Base-by-base conservation (phyloP, 2,113 vertebrate genomes). In the Leiothrix lutea region DNA sequence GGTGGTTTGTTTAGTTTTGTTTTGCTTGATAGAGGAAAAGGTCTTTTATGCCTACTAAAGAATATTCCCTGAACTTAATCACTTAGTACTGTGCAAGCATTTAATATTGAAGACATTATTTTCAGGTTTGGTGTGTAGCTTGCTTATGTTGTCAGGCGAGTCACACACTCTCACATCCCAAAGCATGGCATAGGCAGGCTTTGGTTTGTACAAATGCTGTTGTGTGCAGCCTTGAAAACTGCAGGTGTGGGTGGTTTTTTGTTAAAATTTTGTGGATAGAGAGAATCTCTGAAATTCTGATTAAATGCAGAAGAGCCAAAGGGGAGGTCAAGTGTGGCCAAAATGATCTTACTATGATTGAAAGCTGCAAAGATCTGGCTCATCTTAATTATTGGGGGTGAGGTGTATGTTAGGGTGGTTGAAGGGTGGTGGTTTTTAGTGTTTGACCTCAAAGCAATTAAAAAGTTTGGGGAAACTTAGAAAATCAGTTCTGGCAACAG, bases 321-420 rank as follows among this genome's bases (percentile, higher is more conserved):
- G 35, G 8, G 40, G 71, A n/a, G 12, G 21, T 54, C 26, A 72
- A n/a, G 21, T 11, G 9, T 53, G 31, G 22, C 28, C 11, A 13
- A 56, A 69, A 57, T 57, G 2, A 31, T 67, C 44, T 47, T 21
- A 18, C 2, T 61, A 1, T 11, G 25, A 5, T 6, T 48, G 38
- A 54, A 92, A 90, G 8, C 61, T 87, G n/a, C 0, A 1, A 67
- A 60, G 33, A 29, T 79, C n/a, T 61, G 54, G 18, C 9, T 54
- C 12, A 29, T n/a, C 3, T 38, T 86, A 31, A 75, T 53, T 80
- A 36, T 0, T 1, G 8, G 3, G 11, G 2, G 5, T 0, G 2
- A 15, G 8, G 14, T 2, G 3, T 61, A 20, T 4, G 4, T 29
- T 70, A 62, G 6, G 28, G 20, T 58, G 15, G 6, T 14, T 61